Conservation (phyloP, 2,888 invertebrate species). For the Coronaproctus castanopsis region DNA sequence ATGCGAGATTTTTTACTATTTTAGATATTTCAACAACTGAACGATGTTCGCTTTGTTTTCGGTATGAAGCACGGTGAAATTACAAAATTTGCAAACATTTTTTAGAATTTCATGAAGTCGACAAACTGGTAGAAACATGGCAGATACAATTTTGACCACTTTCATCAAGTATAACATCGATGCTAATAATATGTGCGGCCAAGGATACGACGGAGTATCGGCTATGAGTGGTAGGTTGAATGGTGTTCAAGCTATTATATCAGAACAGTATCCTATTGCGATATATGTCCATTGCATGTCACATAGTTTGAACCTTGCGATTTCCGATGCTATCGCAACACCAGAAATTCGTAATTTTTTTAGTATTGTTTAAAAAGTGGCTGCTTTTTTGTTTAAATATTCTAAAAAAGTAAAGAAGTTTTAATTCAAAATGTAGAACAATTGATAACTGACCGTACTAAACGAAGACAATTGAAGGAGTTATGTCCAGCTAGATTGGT, state of each 20-base stretch:
- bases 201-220: neutral
- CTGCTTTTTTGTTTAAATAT: neutral
- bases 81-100: neutral
- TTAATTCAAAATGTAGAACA: neutral
- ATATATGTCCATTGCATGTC: neutral
- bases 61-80: too few species aligned
- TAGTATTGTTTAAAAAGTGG: neutral
- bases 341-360: neutral
- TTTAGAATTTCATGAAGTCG: neutral
- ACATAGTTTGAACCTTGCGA: neutral
- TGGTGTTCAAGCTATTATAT: neutral
- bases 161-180: neutral
- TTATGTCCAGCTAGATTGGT: neutral
- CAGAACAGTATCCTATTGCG: neutral
- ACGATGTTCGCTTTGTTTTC: neutral
- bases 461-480: neutral
- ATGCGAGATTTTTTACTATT: too few species aligned
- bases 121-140: neutral
- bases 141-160: neutral
- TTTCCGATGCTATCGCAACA: neutral
- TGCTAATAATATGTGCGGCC: neutral
- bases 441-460: neutral
- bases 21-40: neutral
- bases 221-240: neutral
- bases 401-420: neutral